Base-by-base conservation (phyloP, 2,113 vertebrate genomes). In the Ictalurus furcatus region DNA sequence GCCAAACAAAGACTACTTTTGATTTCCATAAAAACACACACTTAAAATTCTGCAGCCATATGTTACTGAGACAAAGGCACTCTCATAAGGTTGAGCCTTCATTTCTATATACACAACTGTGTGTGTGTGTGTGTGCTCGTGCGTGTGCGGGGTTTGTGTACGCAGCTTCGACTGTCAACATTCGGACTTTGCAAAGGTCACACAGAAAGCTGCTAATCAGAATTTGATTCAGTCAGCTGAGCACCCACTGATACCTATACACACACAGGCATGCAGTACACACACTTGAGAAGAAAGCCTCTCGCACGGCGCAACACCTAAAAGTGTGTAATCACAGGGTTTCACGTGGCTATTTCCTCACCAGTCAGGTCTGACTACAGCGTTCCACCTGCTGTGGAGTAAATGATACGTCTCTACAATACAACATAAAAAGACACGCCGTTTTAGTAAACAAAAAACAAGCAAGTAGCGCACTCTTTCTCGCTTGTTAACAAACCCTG, bases 11-110 rank as follows among this genome's bases (percentile, higher is more conserved):
- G 48, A 52, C 88, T 56, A 69, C 16, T 52, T 58, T 52, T 16
- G 14, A 88, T 88, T 52, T 84, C 67, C 37, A 65, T 67, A 88
- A 88, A 25, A 30, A 67, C 80, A 3, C 23, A 59, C 87, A 89
- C 40, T 89, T 88, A 91, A 82, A 78, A 89, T 89, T 91, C 82
- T 59, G 85, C 28, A 78, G 67, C 63, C 88, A 54, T 85, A 61
- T 48, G 82, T 71, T 73, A 65, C 13, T n/a, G 59, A 87, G 65
- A 89, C 82, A 87, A 80, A 84, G 40, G 52, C 34, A 12, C 65
- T 58, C 12, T 34, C 76, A 63, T 78, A 65, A 69, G 30, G 34
- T 88, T 79, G 17, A 65, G 54, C 3, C 5, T 54, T 69, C 30
- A 58, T 69, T 58, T 80, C 44, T 48, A 86, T 3, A 74, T 30